A percentile compares a stretch with the other conserved stretches of the same genome.
Evolutionary conservation across 2,113 vertebrate genomes (phyloP).

Genomic region (Genyomyrus donnyi): DNA sequence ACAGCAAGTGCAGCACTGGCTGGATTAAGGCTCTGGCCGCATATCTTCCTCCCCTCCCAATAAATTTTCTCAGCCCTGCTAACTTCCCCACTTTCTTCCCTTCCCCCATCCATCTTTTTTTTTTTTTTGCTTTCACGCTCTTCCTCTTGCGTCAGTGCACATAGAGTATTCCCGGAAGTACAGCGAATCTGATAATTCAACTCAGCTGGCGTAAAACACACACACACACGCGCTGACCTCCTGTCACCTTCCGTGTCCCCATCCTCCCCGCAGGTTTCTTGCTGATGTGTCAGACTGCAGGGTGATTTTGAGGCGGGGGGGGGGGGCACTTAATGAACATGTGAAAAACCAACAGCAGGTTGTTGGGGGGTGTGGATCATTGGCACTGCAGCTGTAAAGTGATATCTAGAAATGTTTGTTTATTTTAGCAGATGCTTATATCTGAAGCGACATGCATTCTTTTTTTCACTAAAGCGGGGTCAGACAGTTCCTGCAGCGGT

Average conservation of each 20-base stretch:
- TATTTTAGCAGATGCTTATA: background rate
- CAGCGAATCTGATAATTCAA: constrained; percentile 63
- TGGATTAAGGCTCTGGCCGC: constrained; percentile 34
- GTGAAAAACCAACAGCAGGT: background rate
- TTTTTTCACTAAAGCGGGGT: background rate
- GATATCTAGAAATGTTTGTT: background rate
- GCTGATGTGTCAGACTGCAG: background rate
- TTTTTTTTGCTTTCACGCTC: constrained; percentile 5
- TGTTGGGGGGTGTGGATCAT: background rate
- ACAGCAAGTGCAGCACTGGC: constrained; percentile 40
- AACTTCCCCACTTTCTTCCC: constrained; percentile 18
- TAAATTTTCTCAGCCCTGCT: constrained; percentile 50
- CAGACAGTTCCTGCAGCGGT: background rate
- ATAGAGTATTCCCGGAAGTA: constrained; percentile 26
- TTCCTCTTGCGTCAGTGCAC: constrained; percentile 26
- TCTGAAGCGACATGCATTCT: background rate
- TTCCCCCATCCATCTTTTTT: background rate
- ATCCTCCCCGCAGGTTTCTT: constrained; percentile 29
- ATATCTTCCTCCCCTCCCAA: constrained; percentile 42
- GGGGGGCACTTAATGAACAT: background rate
- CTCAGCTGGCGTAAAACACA: constrained; percentile 37
- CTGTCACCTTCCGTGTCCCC: constrained; percentile 51
- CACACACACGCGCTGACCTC: constrained; percentile 33
- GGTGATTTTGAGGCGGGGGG: background rate
- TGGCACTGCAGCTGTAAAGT: background rate